Evolutionary conservation across 2,888 invertebrate genomes (phyloP).

Genomic region (Melinaea marsaeus): DNA sequence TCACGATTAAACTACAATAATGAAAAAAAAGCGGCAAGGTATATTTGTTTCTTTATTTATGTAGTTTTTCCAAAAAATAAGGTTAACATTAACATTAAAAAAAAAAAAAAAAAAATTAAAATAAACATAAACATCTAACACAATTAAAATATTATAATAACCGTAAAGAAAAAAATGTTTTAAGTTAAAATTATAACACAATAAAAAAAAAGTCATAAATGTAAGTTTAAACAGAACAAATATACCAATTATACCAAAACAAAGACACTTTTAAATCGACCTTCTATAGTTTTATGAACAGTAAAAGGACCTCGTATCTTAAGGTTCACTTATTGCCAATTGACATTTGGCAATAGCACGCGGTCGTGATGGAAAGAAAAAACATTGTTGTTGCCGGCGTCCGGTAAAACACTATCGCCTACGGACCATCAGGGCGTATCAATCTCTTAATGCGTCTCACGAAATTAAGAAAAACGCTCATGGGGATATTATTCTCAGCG

Average conservation of each 20-base stretch:
- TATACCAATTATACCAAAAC: background rate
- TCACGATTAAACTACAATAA: no score
- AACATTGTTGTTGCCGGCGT: constrained; percentile 60
- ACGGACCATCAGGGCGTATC: constrained; percentile 74
- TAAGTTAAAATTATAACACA: no score
- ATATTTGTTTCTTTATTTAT: no score
- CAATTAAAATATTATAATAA: no score
- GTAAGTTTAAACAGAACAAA: no score
- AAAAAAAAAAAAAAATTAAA: no score
- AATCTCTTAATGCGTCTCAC: constrained; percentile 73
- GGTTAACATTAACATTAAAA: no score
- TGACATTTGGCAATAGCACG: constrained; percentile 58
- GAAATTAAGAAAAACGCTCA: constrained; percentile 78
- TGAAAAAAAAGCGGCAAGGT: no score
- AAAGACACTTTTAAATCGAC: background rate
- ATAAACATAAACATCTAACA: no score
- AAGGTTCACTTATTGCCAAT: constrained; percentile 69
- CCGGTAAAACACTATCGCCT: constrained; percentile 71
- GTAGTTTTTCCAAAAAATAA: no score
- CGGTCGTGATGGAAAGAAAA: constrained; percentile 71
- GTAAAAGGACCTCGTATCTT: constrained; percentile 15
- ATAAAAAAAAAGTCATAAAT: no score
- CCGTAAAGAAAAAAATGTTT: no score
- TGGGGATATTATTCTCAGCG: constrained; percentile 72
- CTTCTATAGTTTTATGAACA: background rate